These are phyloP conservation scores for Labeo calbasu DNA, from an alignment of 2,797 vertebrate genomes.

Conservation along the genomic window DNA sequence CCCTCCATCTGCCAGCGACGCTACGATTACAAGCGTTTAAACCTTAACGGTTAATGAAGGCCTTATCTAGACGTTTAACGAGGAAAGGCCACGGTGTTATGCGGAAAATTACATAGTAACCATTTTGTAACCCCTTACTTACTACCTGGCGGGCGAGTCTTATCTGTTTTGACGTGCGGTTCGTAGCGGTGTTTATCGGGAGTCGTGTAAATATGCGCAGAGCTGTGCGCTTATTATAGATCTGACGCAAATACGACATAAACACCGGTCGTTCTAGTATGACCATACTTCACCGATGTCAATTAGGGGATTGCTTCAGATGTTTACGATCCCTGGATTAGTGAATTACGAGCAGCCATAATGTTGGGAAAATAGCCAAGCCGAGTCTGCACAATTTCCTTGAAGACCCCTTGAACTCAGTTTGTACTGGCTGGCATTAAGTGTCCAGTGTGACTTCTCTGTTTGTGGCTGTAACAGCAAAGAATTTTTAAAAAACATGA, in stretches of 20 bases:
- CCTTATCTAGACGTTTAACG: constrained; percentile 7
- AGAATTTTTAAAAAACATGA: neutral
- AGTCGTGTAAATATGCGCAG: neutral
- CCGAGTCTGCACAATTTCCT: constrained; percentile 6
- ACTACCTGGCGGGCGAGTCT: neutral
- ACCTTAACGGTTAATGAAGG: constrained; percentile 20
- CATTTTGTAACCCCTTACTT: constrained; percentile 16
- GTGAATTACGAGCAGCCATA: neutral
- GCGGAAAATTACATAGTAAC: neutral
- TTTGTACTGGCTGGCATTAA: neutral
- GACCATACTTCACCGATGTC: neutral
- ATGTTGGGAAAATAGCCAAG: constrained; percentile 17
- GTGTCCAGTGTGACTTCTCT: neutral
- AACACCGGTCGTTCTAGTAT: neutral
- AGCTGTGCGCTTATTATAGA: constrained; percentile 31
- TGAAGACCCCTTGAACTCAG: constrained; percentile 16
- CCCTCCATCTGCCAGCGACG: constrained; percentile 65
- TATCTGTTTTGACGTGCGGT: neutral
- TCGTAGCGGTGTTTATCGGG: constrained; percentile 1
- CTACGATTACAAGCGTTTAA: neutral
- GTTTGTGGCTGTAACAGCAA: neutral
- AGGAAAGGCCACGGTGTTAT: neutral
- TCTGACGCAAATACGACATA: constrained; percentile 22
- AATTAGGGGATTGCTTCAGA: neutral
- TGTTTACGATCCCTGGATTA: constrained; percentile 13